Percentiles rank a stretch among this genome's conserved stretches.
Evolutionary conservation across 2,888 invertebrate genomes (phyloP).

Genomic region (Pammene fasciana): DNA sequence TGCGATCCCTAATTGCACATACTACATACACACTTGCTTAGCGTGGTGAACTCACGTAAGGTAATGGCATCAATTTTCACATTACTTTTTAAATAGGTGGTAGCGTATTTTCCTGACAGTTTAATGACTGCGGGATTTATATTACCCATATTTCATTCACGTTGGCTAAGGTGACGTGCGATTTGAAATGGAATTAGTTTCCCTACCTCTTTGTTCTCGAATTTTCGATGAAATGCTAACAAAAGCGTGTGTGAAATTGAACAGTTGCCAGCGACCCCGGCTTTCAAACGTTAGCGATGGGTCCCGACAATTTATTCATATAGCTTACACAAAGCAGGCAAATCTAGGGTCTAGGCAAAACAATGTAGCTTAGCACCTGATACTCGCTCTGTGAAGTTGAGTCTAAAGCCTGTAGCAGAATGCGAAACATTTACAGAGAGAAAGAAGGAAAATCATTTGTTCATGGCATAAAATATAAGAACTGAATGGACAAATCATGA

Average conservation of each 20-base stretch:
- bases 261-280: conserved; percentile 50
- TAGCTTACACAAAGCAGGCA: neutral
- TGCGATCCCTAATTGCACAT: neutral
- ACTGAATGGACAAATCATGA: too few relatives aligned
- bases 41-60: conserved; percentile 9
- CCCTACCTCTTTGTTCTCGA: conserved; percentile 57
- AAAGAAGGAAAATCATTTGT: too few relatives aligned
- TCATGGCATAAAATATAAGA: too few relatives aligned
- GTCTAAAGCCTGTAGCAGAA: too few relatives aligned
- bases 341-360: neutral
- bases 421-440: too few relatives aligned
- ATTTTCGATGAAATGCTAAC: conserved; percentile 56
- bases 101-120: conserved; percentile 11
- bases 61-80: conserved; percentile 28
- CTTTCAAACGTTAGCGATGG: conserved; percentile 19
- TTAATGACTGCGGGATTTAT: neutral
- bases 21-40: neutral
- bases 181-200: conserved; percentile 46
- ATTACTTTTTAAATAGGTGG: conserved; percentile 1
- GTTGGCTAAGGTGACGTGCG: conserved; percentile 39
- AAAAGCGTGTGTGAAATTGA: conserved; percentile 61
- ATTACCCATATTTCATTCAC: conserved; percentile 25
- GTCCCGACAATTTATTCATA: conserved; percentile 18
- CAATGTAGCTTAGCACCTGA: neutral
- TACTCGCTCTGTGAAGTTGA: neutral